Base-by-base conservation (phyloP, 2,113 vertebrate genomes). In the Mixornis gularis region DNA sequence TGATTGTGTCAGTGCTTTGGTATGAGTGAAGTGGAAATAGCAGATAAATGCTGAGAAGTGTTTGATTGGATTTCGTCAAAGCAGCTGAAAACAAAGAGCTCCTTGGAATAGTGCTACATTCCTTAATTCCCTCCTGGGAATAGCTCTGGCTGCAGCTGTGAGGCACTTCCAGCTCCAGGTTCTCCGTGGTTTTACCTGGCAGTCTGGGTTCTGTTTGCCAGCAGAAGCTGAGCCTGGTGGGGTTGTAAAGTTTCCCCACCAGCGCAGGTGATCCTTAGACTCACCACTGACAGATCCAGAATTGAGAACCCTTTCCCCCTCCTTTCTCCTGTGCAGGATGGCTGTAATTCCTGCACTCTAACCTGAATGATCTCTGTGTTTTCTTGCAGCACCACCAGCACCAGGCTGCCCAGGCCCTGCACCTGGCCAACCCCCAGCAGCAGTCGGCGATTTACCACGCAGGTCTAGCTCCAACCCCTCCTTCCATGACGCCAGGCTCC, bases 401-500 rank as follows among this genome's bases (percentile, higher is more conserved):
- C 97, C 99, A 98, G 84, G 98, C 99, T 36, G 98, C 99, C 56
- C 99, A 99, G 96, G 98, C 99, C 64, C 98, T 99, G 89, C 99
- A 99, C 95, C 94, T 99, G 97, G 98, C 98, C 90, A 99, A 98
- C 95, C 98, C 98, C 21, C 98, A 98, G 29, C 99, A 99, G 98
- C 99, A 99, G 97, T 96, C 98, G 56, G 98, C 99, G 79, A 98
- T 99, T 97, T 99, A 99, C 97, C 98, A 98, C 29, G 98, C 99
- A 1, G 98, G 99, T 71, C 97, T 99, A 79, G 98, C 99, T 12
- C 98, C 98, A 30, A 99, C 99, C 65, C 99, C 99, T 13, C 99
- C 99, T 87, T 98, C 99, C 95, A 99, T 99, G 98, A 99, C 98
- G 87, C 99, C 99, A 24, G 99, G 99, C 87, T 99, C 99, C 91